Conservation (phyloP, 2,888 invertebrate genomes). For the Melanotus villosus region DNA sequence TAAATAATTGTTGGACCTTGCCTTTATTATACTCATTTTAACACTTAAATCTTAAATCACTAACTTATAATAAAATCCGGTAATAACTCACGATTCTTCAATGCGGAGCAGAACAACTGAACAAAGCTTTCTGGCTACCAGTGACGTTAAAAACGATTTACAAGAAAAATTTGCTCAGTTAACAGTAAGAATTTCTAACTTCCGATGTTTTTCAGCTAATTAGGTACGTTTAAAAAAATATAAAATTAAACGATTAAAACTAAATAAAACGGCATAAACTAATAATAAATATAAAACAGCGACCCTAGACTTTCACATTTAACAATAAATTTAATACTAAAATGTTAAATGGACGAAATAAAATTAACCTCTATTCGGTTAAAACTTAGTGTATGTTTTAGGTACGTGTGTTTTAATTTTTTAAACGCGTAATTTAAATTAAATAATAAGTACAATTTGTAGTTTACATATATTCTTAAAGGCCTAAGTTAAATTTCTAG, state of each 20-base stretch:
- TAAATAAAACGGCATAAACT: no score
- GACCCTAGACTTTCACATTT: no score
- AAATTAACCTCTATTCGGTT: no score
- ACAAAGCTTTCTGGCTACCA: neutral
- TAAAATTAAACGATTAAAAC: no score
- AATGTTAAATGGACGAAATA: no score
- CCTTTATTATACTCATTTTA: slow-evolving; percentile 25
- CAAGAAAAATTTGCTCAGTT: neutral
- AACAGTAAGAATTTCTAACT: no score
- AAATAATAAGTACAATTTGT: neutral
- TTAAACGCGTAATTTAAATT: no score
- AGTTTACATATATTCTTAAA: neutral
- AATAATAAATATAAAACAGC: no score
- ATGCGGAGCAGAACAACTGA: slow-evolving; percentile 5
- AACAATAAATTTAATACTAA: no score
- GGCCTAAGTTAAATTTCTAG: slow-evolving; percentile 30
- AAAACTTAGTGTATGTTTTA: neutral
- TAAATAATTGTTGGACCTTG: slow-evolving; percentile 53
- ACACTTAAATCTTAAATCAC: slow-evolving; percentile 13
- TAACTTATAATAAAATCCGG: slow-evolving; percentile 11
- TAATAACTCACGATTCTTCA: slow-evolving; percentile 3
- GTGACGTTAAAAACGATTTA: neutral
- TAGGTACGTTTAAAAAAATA: no score
- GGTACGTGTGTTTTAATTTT: neutral
- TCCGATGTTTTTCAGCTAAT: no score